Evolutionary conservation across 2,113 vertebrate genomes (phyloP).

Genomic region (Apodemus sylvaticus): DNA sequence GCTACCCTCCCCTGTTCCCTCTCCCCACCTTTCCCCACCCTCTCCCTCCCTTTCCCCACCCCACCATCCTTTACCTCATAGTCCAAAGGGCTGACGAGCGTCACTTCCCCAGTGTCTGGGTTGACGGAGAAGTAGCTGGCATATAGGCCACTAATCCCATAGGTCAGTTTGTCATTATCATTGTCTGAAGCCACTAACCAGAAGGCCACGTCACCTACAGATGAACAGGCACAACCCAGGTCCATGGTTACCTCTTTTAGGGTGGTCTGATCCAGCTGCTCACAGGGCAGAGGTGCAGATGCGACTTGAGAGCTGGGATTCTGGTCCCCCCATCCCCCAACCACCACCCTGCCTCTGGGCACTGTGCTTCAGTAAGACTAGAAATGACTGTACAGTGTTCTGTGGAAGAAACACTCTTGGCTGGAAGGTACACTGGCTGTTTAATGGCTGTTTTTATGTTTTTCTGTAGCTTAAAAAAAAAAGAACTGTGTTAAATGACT

Average conservation of each 20-base stretch:
- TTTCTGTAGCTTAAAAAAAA: background rate
- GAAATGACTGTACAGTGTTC: background rate
- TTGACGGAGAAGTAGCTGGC: slow-evolving; percentile 75
- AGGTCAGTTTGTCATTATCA: slow-evolving; percentile 75
- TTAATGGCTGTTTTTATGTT: background rate
- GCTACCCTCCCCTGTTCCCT: rapidly evolving
- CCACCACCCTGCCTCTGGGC: background rate
- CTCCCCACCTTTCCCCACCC: rapidly evolving
- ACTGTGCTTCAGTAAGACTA: background rate
- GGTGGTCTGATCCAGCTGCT: background rate
- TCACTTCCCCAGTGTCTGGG: slow-evolving; percentile 46
- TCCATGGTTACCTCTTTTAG: background rate
- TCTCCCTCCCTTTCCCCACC: background rate
- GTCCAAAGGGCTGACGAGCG: slow-evolving; percentile 72
- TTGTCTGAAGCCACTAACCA: slow-evolving; percentile 76
- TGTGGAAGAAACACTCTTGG: background rate
- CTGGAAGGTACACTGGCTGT: background rate
- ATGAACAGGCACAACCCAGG: background rate
- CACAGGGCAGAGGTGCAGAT: background rate
- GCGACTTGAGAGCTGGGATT: background rate
- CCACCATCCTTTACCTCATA: slow-evolving; percentile 84
- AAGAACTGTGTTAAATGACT: background rate
- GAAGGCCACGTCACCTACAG: slow-evolving; percentile 80
- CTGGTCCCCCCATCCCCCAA: background rate
- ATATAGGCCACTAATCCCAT: slow-evolving; percentile 46